A percentile compares a stretch with the other conserved stretches of the same genome.
Evolutionary conservation across 2,797 vertebrate genomes (phyloP).

Genomic region (Typhlichthys eigenmanni): DNA sequence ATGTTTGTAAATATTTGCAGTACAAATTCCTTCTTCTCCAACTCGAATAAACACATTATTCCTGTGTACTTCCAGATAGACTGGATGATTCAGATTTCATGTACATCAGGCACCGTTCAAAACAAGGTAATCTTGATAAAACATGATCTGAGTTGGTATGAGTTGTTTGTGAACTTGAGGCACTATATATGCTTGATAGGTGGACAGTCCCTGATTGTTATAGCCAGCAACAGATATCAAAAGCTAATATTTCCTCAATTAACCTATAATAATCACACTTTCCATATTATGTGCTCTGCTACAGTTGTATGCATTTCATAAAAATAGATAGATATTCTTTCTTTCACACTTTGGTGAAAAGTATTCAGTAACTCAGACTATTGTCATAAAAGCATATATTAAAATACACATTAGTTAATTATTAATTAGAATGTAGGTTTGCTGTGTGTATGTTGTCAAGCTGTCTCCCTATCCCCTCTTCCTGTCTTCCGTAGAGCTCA

Average conservation of each 20-base stretch:
- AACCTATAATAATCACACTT: background rate
- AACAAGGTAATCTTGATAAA: conserved; percentile 63
- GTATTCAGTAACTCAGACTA: too few species aligned
- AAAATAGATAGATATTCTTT: background rate
- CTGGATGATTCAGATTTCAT: conserved; percentile 78
- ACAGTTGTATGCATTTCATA: background rate
- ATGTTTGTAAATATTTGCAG: conserved; percentile 8
- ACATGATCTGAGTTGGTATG: conserved; percentile 1
- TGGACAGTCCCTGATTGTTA: background rate
- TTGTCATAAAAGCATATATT: too few species aligned
- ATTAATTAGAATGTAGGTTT: too few species aligned
- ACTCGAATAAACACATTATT: conserved; percentile 20
- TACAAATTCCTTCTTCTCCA: background rate
- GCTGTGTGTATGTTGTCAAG: background rate
- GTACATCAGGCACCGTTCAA: conserved; percentile 77
- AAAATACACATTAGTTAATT: too few species aligned
- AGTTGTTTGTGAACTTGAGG: conserved; percentile 6
- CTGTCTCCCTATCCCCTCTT: background rate
- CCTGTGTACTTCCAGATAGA: conserved; percentile 68
- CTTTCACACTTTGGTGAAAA: too few species aligned
- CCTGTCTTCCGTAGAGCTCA: conserved; percentile 58
- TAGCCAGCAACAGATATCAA: background rate
- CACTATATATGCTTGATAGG: background rate
- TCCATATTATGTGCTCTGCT: background rate
- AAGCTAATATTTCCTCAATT: background rate